Evolutionary conservation across 2,113 vertebrate species (phyloP), one percentile per base, ranked within the genome.

Genomic region (Percopsis transmontana): DNA sequence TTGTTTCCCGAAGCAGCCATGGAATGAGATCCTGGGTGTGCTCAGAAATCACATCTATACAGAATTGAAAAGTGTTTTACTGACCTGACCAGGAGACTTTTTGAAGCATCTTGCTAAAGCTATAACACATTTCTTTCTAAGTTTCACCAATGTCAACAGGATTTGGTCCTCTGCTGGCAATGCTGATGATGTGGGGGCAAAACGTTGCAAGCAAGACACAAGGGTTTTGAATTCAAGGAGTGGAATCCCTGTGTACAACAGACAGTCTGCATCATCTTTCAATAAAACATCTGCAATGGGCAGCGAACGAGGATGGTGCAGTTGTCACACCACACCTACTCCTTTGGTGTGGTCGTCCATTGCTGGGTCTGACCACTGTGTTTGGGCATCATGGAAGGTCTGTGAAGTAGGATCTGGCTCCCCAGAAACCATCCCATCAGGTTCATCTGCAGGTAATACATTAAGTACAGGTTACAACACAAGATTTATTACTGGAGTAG

Each of bases 321-420:
- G 11, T 54, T n/a, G n/a, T n/a, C 12, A 11, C 2, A 12, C 47
- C 16, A n/a, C 47, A 48, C 5, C 5, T 39, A 23, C 2, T 44
- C 58, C 58, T 60, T 66, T 66, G 42, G 21, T 68, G 33, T 68
- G 55, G 65, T 68, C 54, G 41, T 47, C 58, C 20, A 45, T 16
- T 15, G n/a, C 41, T 61, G 42, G 58, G n/a, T 61, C 41, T 20
- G 21, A 23, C 58, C 55, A 68, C 55, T 68, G 64, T 27, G 42
- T 67, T 57, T 58, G 23, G 62, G n/a, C 62, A 64, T 60, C 40
- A 10, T 44, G 3, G 14, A 16, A 47, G 59, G 42, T 45, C 44
- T 61, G 10, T 48, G 45, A 48, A 16, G 15, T 48, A 2, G 7
- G 10, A 15, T n/a, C n/a, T 8, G 41, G 41, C 9, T 42, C 6